Percentiles rank a stretch among this genome's conserved stretches.
Evolutionary conservation across 1,140 invertebrate genomes (phyloP).

Genomic region (Sesamia nonagrioides): DNA sequence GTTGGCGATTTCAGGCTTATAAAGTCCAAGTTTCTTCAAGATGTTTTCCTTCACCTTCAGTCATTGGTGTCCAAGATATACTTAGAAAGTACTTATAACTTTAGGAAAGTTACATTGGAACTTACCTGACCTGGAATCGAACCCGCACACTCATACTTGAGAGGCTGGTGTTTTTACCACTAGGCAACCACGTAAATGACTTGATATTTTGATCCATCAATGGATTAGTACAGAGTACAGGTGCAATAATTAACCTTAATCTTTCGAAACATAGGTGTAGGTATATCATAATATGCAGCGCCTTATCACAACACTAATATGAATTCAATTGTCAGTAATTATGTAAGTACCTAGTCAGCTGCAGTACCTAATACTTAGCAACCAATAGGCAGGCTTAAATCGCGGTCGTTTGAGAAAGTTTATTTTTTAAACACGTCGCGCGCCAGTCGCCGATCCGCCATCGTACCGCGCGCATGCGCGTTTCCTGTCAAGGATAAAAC

Average conservation of each 20-base stretch:
- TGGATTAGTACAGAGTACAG: background rate
- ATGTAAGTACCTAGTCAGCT: conserved; percentile 23
- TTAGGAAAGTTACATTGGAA: too few relatives aligned
- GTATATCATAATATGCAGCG: background rate
- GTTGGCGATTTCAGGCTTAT: too few relatives aligned
- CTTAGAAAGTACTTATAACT: too few relatives aligned
- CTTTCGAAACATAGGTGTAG: background rate
- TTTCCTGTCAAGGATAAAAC: conserved; percentile 42
- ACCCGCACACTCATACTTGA: too few relatives aligned
- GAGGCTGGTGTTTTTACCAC: too few relatives aligned
- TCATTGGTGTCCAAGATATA: too few relatives aligned
- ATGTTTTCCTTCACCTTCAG: too few relatives aligned
- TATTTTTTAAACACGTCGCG: conserved; percentile 56
- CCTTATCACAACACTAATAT: conserved; percentile 18
- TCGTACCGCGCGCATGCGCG: conserved; percentile 53
- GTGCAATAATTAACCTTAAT: background rate
- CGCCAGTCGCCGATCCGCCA: conserved; percentile 59
- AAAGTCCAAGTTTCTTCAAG: too few relatives aligned
- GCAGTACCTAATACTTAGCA: conserved; percentile 10
- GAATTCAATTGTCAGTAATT: conserved; percentile 10
- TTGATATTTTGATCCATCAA: too few relatives aligned
- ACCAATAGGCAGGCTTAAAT: conserved; percentile 54
- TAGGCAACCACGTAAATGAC: too few relatives aligned
- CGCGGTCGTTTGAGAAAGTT: conserved; percentile 71
- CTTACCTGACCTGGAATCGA: too few relatives aligned